Conservation (phyloP, 1,140 invertebrate genomes). For the Cyrtorhinus lividipennis region DNA sequence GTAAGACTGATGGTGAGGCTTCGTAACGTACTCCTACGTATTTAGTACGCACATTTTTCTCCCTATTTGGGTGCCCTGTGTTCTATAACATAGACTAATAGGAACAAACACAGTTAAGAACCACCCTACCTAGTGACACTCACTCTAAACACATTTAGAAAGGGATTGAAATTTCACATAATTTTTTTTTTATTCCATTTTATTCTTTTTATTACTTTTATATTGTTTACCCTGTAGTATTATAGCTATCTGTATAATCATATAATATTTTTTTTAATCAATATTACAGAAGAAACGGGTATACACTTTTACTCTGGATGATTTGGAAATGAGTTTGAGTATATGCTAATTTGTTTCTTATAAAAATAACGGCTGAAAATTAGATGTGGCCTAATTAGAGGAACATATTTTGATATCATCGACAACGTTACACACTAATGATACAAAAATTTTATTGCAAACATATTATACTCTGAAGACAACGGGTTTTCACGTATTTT, state of each 20-base stretch:
- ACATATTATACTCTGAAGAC: neutral
- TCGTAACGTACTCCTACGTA: neutral
- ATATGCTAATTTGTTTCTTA: constrained; percentile 1
- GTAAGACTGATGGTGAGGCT: neutral
- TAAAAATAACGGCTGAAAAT: constrained; percentile 20
- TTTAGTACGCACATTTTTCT: too few species aligned
- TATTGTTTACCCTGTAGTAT: constrained; percentile 21
- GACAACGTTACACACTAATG: constrained; percentile 15
- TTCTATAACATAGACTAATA: constrained; percentile 19
- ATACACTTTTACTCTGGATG: neutral
- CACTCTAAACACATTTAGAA: constrained; percentile 15
- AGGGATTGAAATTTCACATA: constrained; percentile 15
- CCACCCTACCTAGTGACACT: constrained; percentile 6
- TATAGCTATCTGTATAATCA: constrained; percentile 5
- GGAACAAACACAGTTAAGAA: constrained; percentile 19
- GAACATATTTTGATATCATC: constrained; percentile 20
- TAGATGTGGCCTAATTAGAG: constrained; percentile 20
- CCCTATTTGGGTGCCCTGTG: constrained; percentile 14
- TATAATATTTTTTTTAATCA: too few species aligned
- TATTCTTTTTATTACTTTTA: constrained; percentile 12
- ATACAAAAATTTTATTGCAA: constrained; percentile 19
- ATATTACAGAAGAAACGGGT: neutral
- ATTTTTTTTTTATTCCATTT: constrained; percentile 8
- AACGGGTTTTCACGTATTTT: too few species aligned
- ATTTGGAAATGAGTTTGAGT: neutral